phyloP scores from a whole-genome alignment of 2,797 vertebrate genomes.

The Euthynnus affinis region DNA sequence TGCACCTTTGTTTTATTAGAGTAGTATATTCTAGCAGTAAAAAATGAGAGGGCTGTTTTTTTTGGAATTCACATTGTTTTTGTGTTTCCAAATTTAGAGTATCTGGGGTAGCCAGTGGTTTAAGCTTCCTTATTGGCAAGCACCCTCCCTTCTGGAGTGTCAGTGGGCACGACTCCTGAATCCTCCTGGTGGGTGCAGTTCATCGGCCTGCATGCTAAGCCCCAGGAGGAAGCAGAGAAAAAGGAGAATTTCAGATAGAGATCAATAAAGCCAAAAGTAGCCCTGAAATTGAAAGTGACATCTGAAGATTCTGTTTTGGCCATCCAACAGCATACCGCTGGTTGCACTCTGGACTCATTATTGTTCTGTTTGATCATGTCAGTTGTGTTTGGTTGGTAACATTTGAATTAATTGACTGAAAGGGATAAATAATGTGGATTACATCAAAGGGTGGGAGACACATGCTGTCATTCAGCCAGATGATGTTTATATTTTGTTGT shows the following conservation, averaged over 20 bases:
- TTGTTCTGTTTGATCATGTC: slow-evolving; percentile 53
- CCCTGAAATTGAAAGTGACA: slow-evolving; percentile 44
- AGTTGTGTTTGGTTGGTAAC: slow-evolving; percentile 38
- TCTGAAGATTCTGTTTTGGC: slow-evolving; percentile 50
- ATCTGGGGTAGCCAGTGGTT: slow-evolving; percentile 22
- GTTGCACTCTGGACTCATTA: slow-evolving; percentile 47
- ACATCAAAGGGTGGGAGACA: slow-evolving; percentile 58
- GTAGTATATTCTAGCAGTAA: slow-evolving; percentile 1
- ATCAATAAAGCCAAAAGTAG: slow-evolving; percentile 61
- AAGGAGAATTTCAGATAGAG: slow-evolving; percentile 49
- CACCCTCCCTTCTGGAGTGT: slow-evolving; percentile 44
- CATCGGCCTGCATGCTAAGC: slow-evolving; percentile 46
- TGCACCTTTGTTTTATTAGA: slow-evolving; percentile 14
- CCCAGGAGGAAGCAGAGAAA: slow-evolving; percentile 45
- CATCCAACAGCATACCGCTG: slow-evolving; percentile 17
- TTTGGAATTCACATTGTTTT: slow-evolving; percentile 21
- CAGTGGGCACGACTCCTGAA: slow-evolving; percentile 50
- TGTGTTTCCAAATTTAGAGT: slow-evolving; percentile 41
- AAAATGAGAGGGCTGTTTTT: slow-evolving; percentile 25
- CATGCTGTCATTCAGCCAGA: slow-evolving; percentile 59
- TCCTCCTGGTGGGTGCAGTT: slow-evolving; percentile 60
- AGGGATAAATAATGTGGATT: slow-evolving; percentile 51
- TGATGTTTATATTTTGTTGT: slow-evolving; percentile 64
- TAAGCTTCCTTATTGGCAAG: slow-evolving; percentile 55
- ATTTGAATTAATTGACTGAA: slow-evolving; percentile 53